Evolutionary conservation across 1,140 invertebrate species (phyloP), one percentile per base, ranked within the genome.

Genomic region (Stegodyphus dumicola): DNA sequence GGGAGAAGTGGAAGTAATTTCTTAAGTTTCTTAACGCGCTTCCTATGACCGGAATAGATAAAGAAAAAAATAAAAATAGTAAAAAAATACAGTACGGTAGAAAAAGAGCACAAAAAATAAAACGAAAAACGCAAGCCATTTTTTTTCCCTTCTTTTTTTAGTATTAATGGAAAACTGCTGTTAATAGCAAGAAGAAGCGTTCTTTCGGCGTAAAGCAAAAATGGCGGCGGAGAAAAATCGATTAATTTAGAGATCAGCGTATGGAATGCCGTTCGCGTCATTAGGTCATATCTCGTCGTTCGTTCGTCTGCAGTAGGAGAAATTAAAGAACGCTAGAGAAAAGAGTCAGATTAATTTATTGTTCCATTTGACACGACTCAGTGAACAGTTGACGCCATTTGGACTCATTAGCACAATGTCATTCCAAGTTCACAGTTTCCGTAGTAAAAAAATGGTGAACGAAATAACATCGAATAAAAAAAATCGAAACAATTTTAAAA

Each of bases 121-220:
- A 81, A 71, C 67, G 49, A 53, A 69, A 33, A 48, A 48, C 54
- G 77, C 48, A 78, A 70, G 51, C 60, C 33, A 77, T 48, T 70
- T 81, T 81, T 80, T 81, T 73, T 70, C 17, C 7, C 13, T 60
- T 53, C 7, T 64, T 60, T 81, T 65, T 10, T 64, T 54, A 60
- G 78, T 81, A 81, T 81, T 81, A 81, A 81, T 81, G 78, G 78
- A 81, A 81, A 81, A 81, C 78, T 81, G 69, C 67, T 81, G 78
- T 81, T 81, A 81, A 81, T 81, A 81, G 78, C 78, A 49, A 69
- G 53, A 53, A 60, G 53, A 60, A 11, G 15, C 53, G 77, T 70
- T 70, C 51, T n/a, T 15, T 52, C 15, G 10, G 11, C 52, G 2
- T 53, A 48, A 73, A 56, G 49, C 70, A 60, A 73, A 81, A 81